These are phyloP conservation scores for Hypomesus transpacificus DNA, from an alignment of 2,113 vertebrate genomes.

Conservation along the genomic window DNA sequence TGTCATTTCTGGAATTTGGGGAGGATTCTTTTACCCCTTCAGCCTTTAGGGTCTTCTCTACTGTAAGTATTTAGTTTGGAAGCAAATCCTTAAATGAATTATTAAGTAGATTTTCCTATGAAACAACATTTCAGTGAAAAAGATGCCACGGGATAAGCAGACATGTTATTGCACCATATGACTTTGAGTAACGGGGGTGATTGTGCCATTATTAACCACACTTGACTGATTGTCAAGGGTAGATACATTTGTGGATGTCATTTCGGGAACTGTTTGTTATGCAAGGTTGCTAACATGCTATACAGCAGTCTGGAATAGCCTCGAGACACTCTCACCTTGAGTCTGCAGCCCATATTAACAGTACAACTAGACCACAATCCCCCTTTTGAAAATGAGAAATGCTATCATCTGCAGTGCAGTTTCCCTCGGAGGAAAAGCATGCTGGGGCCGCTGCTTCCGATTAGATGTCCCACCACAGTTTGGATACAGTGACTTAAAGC, in stretches of 20 bases:
- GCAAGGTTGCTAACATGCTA: not conserved
- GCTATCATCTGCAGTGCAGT: slow-evolving; percentile 40
- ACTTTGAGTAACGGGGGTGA: not conserved
- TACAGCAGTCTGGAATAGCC: slow-evolving; percentile 17
- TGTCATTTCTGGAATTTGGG: slow-evolving; percentile 28
- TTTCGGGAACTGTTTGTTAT: too few species aligned
- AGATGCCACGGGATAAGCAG: slow-evolving; percentile 21
- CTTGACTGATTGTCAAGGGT: too few species aligned
- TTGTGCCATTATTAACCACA: too few species aligned
- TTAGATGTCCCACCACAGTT: slow-evolving; percentile 33
- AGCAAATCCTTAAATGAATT: slow-evolving; percentile 24
- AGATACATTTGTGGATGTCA: too few species aligned
- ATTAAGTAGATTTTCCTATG: slow-evolving; percentile 43
- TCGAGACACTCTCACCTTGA: slow-evolving; percentile 18
- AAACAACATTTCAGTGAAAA: slow-evolving; percentile 27
- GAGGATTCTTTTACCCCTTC: slow-evolving; percentile 21
- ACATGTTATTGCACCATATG: slow-evolving; percentile 2
- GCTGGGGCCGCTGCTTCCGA: slow-evolving; percentile 6
- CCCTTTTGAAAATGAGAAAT: slow-evolving; percentile 44
- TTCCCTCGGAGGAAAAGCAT: slow-evolving; percentile 39
- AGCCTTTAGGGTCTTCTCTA: slow-evolving; percentile 29
- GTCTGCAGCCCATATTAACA: slow-evolving; percentile 24
- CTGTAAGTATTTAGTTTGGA: slow-evolving; percentile 31
- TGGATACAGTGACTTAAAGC: slow-evolving; percentile 26
- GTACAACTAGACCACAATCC: slow-evolving; percentile 19